These are phyloP conservation scores for Platyscapa corneri DNA, from an alignment of 1,140 invertebrate species.

Conservation along the genomic window DNA sequence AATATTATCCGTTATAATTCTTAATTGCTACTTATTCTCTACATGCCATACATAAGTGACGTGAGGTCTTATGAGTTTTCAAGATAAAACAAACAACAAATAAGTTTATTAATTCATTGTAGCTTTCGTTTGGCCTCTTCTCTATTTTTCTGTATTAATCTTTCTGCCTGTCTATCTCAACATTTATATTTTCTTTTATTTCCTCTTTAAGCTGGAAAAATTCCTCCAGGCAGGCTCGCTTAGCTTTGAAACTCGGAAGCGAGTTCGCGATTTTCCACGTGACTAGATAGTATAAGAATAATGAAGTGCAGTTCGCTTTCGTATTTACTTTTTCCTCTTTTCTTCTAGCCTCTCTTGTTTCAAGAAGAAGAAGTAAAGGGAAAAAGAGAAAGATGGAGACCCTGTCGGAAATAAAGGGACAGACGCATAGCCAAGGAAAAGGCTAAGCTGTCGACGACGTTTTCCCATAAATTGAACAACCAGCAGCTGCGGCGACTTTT, in stretches of 20 bases:
- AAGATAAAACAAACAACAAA: not conserved
- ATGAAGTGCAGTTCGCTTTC: slow-evolving; percentile 28
- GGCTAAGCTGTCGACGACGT: slow-evolving; percentile 59
- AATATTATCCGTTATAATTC: too few relatives aligned
- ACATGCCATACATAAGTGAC: too few relatives aligned
- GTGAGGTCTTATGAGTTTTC: not conserved
- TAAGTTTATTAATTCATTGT: not conserved
- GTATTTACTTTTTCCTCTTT: slow-evolving; percentile 56
- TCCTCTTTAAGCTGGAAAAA: not conserved
- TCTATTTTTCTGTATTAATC: not conserved
- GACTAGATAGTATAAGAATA: slow-evolving; percentile 11
- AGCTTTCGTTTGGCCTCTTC: not conserved
- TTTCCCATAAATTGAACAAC: slow-evolving; percentile 68
- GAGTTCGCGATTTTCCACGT: slow-evolving; percentile 18
- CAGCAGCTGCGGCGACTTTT: slow-evolving; percentile 32
- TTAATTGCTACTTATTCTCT: too few relatives aligned
- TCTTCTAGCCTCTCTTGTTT: slow-evolving; percentile 43
- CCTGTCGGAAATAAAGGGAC: slow-evolving; percentile 7
- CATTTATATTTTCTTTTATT: not conserved
- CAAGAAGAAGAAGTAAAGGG: slow-evolving; percentile 56
- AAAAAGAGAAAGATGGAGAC: slow-evolving; percentile 34
- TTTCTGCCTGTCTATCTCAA: not conserved
- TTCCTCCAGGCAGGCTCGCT: not conserved
- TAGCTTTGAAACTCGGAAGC: not conserved
- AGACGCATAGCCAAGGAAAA: slow-evolving; percentile 40